Conservation (phyloP, 2,888 invertebrate species). For the Sesia bembeciformis region DNA sequence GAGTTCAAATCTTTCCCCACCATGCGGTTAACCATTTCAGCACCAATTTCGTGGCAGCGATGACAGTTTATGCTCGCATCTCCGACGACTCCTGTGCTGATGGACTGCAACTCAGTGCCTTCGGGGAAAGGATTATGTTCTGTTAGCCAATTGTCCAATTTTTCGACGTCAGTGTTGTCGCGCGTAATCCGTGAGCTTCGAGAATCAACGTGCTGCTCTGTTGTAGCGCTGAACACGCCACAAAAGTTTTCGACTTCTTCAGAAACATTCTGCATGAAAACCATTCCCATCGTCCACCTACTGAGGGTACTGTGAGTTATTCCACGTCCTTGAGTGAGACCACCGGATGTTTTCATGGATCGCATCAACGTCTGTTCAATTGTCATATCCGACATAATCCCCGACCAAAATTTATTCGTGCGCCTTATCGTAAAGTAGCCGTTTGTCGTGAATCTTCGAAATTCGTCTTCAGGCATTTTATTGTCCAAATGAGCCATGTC, state of each 20-base stretch:
- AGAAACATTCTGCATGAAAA: neutral
- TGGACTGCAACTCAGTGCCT: neutral
- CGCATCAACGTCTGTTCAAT: slow-evolving; percentile 29
- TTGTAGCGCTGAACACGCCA: neutral
- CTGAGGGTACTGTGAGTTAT: slow-evolving; percentile 1
- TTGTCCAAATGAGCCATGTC: neutral
- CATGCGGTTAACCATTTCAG: neutral
- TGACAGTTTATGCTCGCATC: neutral
- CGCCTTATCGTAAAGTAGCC: no score
- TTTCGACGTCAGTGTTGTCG: neutral
- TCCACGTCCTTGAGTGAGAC: slow-evolving; percentile 17
- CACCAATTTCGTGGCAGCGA: neutral
- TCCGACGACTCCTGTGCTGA: neutral
- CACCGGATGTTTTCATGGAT: slow-evolving; percentile 13
- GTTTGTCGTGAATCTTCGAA: no score
- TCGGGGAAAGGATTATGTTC: neutral
- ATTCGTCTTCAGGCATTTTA: no score
- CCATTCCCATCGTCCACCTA: neutral
- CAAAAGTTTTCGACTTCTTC: neutral
- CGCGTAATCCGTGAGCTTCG: neutral
- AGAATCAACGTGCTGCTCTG: neutral
- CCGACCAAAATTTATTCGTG: slow-evolving; percentile 10
- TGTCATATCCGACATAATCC: slow-evolving; percentile 18
- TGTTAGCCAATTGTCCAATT: neutral
- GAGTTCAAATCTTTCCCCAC: neutral